A percentile compares a stretch with the other conserved stretches of the same genome.
Conservation (phyloP, 1,140 invertebrate genomes). For the Tetramorium parvispinum region DNA sequence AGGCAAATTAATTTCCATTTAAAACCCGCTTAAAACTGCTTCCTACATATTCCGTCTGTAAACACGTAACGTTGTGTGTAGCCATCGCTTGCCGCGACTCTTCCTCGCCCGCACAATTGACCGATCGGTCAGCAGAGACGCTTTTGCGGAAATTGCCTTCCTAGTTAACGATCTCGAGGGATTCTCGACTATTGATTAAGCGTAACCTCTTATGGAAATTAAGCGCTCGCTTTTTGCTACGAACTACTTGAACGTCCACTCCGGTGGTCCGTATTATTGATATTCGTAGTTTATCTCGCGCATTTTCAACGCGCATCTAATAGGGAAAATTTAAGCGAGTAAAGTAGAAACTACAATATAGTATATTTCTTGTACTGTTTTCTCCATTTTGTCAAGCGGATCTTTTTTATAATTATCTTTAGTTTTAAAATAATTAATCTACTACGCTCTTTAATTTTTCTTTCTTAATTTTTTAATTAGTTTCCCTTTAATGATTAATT, state of each 20-base stretch:
- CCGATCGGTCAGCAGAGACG: background rate
- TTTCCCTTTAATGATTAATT: background rate
- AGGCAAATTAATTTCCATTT: constrained; percentile 78
- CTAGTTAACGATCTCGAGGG: constrained; percentile 8
- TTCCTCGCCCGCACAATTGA: background rate
- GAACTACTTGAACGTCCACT: background rate
- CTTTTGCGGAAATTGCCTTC: constrained; percentile 55
- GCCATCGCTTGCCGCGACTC: background rate
- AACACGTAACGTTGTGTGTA: background rate
- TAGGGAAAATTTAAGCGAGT: background rate
- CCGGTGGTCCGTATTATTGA: constrained; percentile 39
- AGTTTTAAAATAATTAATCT: background rate
- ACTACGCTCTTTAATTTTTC: background rate
- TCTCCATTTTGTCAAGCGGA: background rate
- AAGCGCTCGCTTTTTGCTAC: constrained; percentile 10
- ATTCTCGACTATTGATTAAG: constrained; percentile 27
- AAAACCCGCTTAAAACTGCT: constrained; percentile 43
- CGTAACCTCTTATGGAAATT: constrained; percentile 3
- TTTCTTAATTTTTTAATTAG: background rate
- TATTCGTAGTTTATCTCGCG: background rate
- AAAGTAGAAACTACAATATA: background rate
- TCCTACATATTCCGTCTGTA: constrained; percentile 7
- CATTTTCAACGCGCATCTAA: constrained; percentile 5
- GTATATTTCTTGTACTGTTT: background rate
- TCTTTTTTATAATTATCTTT: background rate